Base-by-base conservation (phyloP, 2,888 invertebrate genomes). In the Monopis laevigella region DNA sequence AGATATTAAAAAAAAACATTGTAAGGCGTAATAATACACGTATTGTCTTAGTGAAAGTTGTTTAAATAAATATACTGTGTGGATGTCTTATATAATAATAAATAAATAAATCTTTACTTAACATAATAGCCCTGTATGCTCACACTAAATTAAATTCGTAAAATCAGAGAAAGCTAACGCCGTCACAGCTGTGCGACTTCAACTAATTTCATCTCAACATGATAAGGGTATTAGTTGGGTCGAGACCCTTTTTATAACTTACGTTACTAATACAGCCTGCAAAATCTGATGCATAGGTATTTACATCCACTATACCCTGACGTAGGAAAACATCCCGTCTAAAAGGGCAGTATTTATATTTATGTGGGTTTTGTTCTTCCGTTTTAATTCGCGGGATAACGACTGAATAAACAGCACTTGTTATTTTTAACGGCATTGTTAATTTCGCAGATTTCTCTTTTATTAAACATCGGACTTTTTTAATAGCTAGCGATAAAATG, bases 191-290 rank as follows among this genome's bases (percentile, higher is more conserved):
- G 77, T 68, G 70, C 52, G 60, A 64, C 59, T 71, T 65, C 58
- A 70, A 74, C 73, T 75, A 75, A 75, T 77, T 77, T 77, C 71
- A 74, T 70, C 70, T 66, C 65, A 57, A 70, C 77, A 73, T 75
- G 77, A 75, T 75, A 75, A 68, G 77, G 75, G 75, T 74, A 75
- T 77, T 75, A 75, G 77, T 67, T 69, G 74, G 72, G 73, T 69
- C 59, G 56, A 51, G 62, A 61, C 66, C 68, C 70, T 75, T 75
- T 74, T 75, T 74, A 71, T 70, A 67, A 63, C 65, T 58, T 64
- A 65, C 65, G 67, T 67, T 65, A 62, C 59, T 56, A 57, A 54
- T 52, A 51, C 49, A 51, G 48, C 49, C 38, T 38, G 42, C 29
- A 58, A 62, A 65, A 62, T 58, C 61, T 59, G 54, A n/a, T n/a